These are phyloP conservation scores for Chelonus formosanus DNA, from an alignment of 2,888 invertebrate genomes.

Conservation along the genomic window DNA sequence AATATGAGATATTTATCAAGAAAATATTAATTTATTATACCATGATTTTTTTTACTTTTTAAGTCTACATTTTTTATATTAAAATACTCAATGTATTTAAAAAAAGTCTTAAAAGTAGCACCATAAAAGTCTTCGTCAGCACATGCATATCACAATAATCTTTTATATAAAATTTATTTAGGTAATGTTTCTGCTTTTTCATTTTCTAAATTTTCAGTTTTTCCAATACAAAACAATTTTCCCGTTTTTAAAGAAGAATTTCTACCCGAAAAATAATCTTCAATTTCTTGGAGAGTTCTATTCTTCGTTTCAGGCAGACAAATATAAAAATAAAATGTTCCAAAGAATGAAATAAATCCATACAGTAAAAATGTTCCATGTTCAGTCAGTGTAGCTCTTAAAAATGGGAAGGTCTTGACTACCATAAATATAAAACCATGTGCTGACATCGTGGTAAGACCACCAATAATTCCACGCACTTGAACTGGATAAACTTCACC, in stretches of 20 bases:
- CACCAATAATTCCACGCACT: slow-evolving; percentile 75
- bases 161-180: slow-evolving; percentile 30
- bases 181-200: slow-evolving; percentile 57
- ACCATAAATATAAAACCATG: slow-evolving; percentile 74
- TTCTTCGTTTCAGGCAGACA: slow-evolving; percentile 76
- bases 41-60: background rate
- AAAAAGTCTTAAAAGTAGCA: background rate
- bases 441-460: slow-evolving; percentile 74
- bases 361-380: slow-evolving; percentile 74
- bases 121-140: too few relatives aligned
- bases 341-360: slow-evolving; percentile 70
- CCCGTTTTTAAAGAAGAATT: slow-evolving; percentile 67
- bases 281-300: slow-evolving; percentile 74
- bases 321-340: slow-evolving; percentile 72
- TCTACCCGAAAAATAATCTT: slow-evolving; percentile 75
- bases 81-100: too few relatives aligned
- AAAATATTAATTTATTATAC: too few relatives aligned
- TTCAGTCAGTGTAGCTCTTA: slow-evolving; percentile 66
- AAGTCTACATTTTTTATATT: background rate
- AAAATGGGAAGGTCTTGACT: slow-evolving; percentile 73
- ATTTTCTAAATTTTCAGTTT: slow-evolving; percentile 48
- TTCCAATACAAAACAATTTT: slow-evolving; percentile 38
- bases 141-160: background rate
- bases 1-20: too few relatives aligned
- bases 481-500: slow-evolving; percentile 76